A percentile compares a stretch with the other conserved stretches of the same genome.
Conservation (phyloP, 2,888 invertebrate species). For the Eupithecia pulchellata region DNA sequence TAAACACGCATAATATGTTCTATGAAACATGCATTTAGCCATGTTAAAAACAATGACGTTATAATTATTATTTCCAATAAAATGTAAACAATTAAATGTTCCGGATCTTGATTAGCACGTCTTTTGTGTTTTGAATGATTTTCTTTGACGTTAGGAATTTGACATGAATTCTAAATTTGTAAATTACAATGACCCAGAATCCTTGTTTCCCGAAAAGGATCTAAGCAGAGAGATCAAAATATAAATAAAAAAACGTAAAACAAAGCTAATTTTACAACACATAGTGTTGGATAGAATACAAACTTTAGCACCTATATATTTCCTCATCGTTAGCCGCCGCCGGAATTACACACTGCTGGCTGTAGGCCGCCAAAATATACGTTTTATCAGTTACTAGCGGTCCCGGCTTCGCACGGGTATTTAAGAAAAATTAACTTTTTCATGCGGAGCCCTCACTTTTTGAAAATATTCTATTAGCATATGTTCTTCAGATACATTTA, state of each 20-base stretch:
- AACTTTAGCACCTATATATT: no score
- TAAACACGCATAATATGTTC: background rate
- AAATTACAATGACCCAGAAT: background rate
- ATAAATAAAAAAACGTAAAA: background rate
- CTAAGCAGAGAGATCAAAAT: background rate
- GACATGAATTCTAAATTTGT: slow-evolving; percentile 1
- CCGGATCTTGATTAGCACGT: background rate
- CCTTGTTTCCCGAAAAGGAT: background rate
- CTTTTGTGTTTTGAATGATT: background rate
- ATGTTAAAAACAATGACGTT: background rate
- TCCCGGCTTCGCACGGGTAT: no score
- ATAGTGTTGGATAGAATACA: no score
- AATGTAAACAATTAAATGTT: background rate
- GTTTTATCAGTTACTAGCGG: no score
- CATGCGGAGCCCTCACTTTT: no score
- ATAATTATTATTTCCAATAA: background rate
- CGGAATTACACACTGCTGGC: no score
- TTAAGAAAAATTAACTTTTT: no score
- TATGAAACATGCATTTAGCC: background rate
- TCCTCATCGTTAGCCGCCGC: no score
- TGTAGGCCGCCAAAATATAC: no score
- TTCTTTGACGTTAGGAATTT: background rate
- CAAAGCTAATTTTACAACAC: no score
- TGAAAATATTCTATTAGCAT: no score
- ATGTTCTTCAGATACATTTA: no score